Evolutionary conservation across 2,888 invertebrate genomes (phyloP), one percentile per base, ranked within the genome.

Genomic region (Eulithis testata): DNA sequence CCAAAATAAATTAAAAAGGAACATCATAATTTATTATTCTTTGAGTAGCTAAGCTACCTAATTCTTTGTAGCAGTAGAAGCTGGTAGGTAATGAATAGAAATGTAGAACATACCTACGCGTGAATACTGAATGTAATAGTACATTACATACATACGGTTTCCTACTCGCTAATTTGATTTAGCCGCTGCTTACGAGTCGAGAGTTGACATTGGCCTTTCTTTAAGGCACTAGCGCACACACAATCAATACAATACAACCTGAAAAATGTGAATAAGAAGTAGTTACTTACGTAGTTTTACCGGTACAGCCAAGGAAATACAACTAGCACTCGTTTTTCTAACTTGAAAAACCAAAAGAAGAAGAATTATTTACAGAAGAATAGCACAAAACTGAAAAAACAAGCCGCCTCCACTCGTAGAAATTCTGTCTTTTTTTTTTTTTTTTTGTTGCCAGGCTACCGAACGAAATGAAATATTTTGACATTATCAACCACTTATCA

Each of bases 201-300:
- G 69, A 76, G 78, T 80, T 91, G 91, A 90, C 91, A 91, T 91
- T 91, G 91, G 90, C 91, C 91, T 90, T 88, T 54, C 77, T 71
- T 75, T 73, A 76, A 77, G 60, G 31, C 56, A 62, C 47, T 63
- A 69, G 53, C 73, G 70, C 72, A 76, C 31, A 80, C 78, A 85
- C 81, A 90, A 91, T 91, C 91, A 85, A 91, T 91, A 91, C 37
- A 55, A n/a, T 51, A 51, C 50, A 79, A 81, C 74, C 53, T 66
- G 65, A 65, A 57, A 62, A 45, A 56, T 65, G 14, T 53, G 6
- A 52, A 40, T 47, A 63, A 56, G 51, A 51, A 56, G 58, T 44
- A 62, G 47, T 31, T 53, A 69, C 69, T 69, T 49, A 69, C 69
- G 14, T 73, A 60, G 62, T 76, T 74, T 77, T 69, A 81, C 79